Base-by-base conservation (phyloP, 2,113 vertebrate genomes). In the Recurvirostra avosetta region DNA sequence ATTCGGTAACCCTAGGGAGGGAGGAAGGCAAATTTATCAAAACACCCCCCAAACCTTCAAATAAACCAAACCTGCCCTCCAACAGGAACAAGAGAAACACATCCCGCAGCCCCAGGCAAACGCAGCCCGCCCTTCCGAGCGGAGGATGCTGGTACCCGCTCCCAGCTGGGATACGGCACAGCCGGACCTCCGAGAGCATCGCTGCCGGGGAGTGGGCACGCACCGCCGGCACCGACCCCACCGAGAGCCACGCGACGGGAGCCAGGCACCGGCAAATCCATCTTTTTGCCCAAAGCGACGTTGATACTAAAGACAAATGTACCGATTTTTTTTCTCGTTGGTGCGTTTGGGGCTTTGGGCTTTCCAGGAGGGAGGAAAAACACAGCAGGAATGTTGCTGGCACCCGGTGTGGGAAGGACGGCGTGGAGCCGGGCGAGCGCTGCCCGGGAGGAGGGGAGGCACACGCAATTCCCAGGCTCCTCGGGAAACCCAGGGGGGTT, bases 101-200 rank as follows among this genome's bases (percentile, higher is more conserved):
- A 68, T 17, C 38, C 74, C 9, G 1, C 20, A 74, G 34, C 27
- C 36, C 52, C 10, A 23, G 49, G 49, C 49, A 50, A 50, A 50
- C 22, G 21, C 49, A 50, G 49, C 49, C 49, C 49, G 7, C 12
- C 22, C 49, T 50, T 25, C 49, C 22, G 11, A 50, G 23, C 49
- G 12, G 23, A 32, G 53, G 76, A 13, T 14, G 12, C 5, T 14
- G 41, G 47, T 18, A 50, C 40, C 67, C 6, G 1, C 29, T 74
- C 45, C 70, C 45, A 38, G 71, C 5, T 7, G 4, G n/a, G n/a
- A 32, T 5, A 8, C 6, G 14, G 62, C 70, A 22, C 0, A 0
- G 63, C 26, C 4, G 29, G 53, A 45, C 11, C 52, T 41, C 62
- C 11, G 4, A 21, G 8, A 79, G 50, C 89, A 41, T 59, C 58